A percentile compares a stretch with the other conserved stretches of the same genome.
Conservation (phyloP, 1,140 invertebrate genomes). For the Thaumatotibia leucotreta region DNA sequence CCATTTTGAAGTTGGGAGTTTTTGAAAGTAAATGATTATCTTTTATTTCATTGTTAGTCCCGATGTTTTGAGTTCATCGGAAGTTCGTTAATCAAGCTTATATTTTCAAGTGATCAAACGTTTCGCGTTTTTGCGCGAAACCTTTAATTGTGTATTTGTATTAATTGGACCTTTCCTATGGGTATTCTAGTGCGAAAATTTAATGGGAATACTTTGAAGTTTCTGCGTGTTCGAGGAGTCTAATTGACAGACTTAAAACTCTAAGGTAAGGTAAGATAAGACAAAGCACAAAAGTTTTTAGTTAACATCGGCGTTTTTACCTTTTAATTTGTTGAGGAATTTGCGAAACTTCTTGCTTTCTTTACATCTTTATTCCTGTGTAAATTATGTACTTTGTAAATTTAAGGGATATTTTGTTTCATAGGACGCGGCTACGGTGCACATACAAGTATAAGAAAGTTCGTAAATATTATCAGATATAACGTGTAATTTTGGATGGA, state of each 20-base stretch:
- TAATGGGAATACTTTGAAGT: not conserved
- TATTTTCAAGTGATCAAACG: not conserved
- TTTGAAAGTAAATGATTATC: not conserved
- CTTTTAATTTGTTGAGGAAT: not conserved
- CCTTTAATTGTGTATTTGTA: not conserved
- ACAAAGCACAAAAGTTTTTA: not conserved
- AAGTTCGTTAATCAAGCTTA: not conserved
- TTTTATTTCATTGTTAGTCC: not conserved
- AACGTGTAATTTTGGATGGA: too few species aligned
- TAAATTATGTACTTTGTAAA: too few species aligned
- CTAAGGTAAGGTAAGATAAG: not conserved
- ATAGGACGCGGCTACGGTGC: too few species aligned
- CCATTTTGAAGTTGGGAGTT: not conserved
- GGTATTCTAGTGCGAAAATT: not conserved
- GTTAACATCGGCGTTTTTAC: not conserved
- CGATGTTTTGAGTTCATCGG: not conserved
- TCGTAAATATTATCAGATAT: too few species aligned
- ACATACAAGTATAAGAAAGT: too few species aligned
- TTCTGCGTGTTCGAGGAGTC: not conserved
- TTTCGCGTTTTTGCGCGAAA: not conserved
- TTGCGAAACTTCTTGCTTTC: not conserved
- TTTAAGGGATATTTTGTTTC: too few species aligned
- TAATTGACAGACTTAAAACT: not conserved
- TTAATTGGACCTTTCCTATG: not conserved
- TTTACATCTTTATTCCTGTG: not conserved